These are phyloP conservation scores for Sarcophaga carnaria DNA, from an alignment of 2,888 invertebrate genomes.

Conservation along the genomic window DNA sequence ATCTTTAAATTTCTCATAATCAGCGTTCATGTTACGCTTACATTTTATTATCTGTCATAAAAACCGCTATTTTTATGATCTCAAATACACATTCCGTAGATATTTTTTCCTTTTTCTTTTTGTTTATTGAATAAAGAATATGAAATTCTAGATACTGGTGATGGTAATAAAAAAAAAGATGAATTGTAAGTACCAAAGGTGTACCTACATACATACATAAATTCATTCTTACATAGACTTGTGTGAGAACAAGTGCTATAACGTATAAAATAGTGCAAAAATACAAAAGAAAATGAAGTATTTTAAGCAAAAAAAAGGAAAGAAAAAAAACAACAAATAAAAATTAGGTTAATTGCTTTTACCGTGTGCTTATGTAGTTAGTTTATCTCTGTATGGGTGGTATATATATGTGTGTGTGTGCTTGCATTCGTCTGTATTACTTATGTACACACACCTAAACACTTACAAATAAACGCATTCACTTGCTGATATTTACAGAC, in stretches of 20 bases:
- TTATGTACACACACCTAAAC: background rate
- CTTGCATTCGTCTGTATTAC: constrained; percentile 27
- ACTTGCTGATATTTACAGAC: background rate
- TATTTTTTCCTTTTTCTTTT: background rate
- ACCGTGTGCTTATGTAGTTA: constrained; percentile 62
- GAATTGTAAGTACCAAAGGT: constrained; percentile 31
- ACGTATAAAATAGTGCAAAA: constrained; percentile 13
- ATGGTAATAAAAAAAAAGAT: constrained; percentile 43
- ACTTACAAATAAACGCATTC: background rate
- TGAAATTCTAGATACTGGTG: constrained; percentile 21
- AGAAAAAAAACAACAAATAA: constrained; percentile 34
- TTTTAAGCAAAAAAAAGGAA: constrained; percentile 28
- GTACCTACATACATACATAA: background rate
- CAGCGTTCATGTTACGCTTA: background rate
- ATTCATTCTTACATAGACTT: background rate
- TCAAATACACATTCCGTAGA: background rate
- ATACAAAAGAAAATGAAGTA: background rate
- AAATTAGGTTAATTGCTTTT: constrained; percentile 69
- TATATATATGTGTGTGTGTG: background rate
- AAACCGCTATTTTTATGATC: constrained; percentile 20
- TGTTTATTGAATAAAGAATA: constrained; percentile 31
- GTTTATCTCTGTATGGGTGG: constrained; percentile 35
- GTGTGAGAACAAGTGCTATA: constrained; percentile 5
- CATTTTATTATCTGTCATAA: background rate
- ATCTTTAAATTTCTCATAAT: background rate